Base-by-base conservation (phyloP, 2,113 vertebrate species). In the Oncorhynchus gorbuscha region DNA sequence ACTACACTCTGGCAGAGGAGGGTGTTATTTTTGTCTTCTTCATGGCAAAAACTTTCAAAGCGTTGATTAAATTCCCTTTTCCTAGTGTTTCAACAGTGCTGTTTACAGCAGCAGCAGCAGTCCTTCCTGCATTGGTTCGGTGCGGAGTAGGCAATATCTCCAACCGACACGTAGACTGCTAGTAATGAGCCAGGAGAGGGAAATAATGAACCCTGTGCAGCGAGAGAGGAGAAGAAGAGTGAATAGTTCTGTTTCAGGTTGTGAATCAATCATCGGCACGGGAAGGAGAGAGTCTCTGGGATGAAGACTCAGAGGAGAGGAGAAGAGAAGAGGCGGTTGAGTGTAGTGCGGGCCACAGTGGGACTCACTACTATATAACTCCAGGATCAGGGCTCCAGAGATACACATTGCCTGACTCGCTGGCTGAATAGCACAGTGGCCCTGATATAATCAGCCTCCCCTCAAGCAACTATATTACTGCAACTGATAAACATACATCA, bases 291-390 rank as follows among this genome's bases (percentile, higher is more conserved):
- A 45, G 39, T 45, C 39, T 9, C 39, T 45, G 39, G 9, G 39
- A 45, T 45, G 39, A 45, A 67, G 32, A n/a, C 66, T 39, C 28
- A 32, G 66, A 32, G 66, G 66, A 18, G 66, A 32, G 30, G 9
- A 45, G 39, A 45, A 3, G 66, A 9, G 66, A 16, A 20, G 32
- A 28, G 28, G 28, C 28, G 28, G 66, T 20, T 12, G 30, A 67
- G 18, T 69, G 64, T 68, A 16, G 26, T 68, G 30, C 73, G 59
- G 78, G 81, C 71, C 82, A 80, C 80, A 81, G 76, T 72, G 79
- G 75, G 79, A 74, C 79, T 86, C 81, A 83, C 82, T 86, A 80
- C 9, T 45, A 55, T 14, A 55, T 55, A 18, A 18, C 69, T 62
- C 24, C 72, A 3, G 51, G 70, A 85, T 79, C 74, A 18, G 35